Evolutionary conservation across 2,113 vertebrate genomes (phyloP).

Genomic region (Thunnus thynnus): DNA sequence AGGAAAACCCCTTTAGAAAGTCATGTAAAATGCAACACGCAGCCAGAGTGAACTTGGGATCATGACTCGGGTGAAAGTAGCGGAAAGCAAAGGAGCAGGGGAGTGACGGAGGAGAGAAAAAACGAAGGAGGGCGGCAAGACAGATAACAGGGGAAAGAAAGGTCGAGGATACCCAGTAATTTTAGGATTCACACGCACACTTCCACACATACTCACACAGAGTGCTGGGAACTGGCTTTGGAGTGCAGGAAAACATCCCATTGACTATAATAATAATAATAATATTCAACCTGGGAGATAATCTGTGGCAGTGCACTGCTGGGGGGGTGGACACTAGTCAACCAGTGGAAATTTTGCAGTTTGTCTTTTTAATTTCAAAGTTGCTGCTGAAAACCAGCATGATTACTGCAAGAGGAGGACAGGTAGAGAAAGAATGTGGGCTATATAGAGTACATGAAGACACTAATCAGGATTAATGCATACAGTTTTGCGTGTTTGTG

Average conservation of each 20-base stretch:
- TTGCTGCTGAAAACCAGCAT: background rate
- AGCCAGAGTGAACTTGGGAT: background rate
- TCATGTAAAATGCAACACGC: constrained; percentile 19
- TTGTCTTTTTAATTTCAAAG: too few relatives aligned
- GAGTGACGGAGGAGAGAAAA: constrained; percentile 12
- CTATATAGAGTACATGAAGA: background rate
- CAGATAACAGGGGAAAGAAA: background rate
- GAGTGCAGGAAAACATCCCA: background rate
- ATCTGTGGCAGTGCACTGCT: constrained; percentile 3
- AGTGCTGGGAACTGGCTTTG: background rate
- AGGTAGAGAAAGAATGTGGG: background rate
- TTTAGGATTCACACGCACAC: constrained; percentile 24
- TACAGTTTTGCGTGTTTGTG: background rate
- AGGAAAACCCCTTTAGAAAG: background rate
- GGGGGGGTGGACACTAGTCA: background rate
- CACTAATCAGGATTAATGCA: background rate
- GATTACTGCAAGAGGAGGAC: background rate
- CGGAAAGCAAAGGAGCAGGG: constrained; percentile 8
- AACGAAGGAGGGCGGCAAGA: constrained; percentile 7
- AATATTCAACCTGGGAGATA: constrained; percentile 8
- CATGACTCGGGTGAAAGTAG: background rate
- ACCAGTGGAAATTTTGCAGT: background rate
- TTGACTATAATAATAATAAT: too few relatives aligned
- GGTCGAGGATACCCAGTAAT: constrained; percentile 27
- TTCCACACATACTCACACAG: background rate